phyloP scores from a whole-genome alignment of 1,140 invertebrate genomes.

The Nylanderia fulva region DNA sequence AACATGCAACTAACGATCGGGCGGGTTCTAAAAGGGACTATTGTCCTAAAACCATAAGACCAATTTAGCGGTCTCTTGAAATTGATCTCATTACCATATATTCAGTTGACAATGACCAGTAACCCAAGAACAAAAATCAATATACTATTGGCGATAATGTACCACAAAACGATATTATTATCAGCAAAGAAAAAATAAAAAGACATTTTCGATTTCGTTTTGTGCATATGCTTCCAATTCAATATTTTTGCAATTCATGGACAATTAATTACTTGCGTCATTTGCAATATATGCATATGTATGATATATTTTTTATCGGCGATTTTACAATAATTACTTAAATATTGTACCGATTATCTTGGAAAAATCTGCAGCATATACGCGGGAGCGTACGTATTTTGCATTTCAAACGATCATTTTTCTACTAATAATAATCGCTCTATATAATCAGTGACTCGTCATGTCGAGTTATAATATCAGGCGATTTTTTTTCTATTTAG shows the following conservation, averaged over 20 bases:
- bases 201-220: background rate
- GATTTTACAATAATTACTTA: background rate
- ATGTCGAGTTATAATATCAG: slow-evolving; percentile 10
- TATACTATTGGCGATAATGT: background rate
- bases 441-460: slow-evolving; percentile 67
- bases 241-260: background rate
- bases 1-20: slow-evolving; percentile 45
- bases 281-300: too few species aligned
- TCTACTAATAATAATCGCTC: slow-evolving; percentile 58
- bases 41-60: slow-evolving; percentile 32
- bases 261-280: background rate
- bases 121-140: background rate
- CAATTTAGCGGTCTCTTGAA: slow-evolving; percentile 33
- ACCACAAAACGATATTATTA: background rate
- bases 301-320: background rate
- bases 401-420: slow-evolving; percentile 36
- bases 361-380: background rate
- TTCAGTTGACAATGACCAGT: slow-evolving; percentile 48
- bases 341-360: background rate
- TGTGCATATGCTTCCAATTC: background rate
- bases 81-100: slow-evolving; percentile 30
- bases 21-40: slow-evolving; percentile 45
- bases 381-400: background rate
- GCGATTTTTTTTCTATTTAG: slow-evolving; percentile 40
- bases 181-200: background rate